These are phyloP conservation scores for Plutomurus gul DNA, from an alignment of 1,140 invertebrate species.

Conservation along the genomic window DNA sequence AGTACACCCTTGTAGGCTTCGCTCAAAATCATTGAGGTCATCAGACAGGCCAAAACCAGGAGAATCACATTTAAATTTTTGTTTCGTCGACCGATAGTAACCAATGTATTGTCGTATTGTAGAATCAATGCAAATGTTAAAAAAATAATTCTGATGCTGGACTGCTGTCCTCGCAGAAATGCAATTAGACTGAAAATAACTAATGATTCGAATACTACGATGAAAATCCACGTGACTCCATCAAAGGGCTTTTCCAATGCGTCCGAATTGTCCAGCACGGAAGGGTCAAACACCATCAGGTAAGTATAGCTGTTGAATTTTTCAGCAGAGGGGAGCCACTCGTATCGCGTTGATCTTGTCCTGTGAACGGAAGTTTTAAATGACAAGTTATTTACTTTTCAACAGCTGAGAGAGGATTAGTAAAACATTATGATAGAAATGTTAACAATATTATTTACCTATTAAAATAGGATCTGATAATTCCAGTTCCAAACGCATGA, in stretches of 20 bases:
- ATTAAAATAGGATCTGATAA: neutral
- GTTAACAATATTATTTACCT: no score
- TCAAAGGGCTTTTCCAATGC: neutral
- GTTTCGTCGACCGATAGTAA: no score
- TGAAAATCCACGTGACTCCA: neutral
- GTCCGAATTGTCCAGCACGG: neutral
- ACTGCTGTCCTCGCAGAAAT: neutral
- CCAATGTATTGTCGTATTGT: no score
- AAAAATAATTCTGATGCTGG: neutral
- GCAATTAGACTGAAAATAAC: neutral
- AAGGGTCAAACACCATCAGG: neutral
- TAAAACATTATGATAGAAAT: no score
- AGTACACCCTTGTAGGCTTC: neutral
- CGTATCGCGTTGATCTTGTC: neutral
- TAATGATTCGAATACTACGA: neutral
- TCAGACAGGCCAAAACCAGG: no score
- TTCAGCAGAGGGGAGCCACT: neutral
- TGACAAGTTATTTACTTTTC: no score
- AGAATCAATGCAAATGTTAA: no score
- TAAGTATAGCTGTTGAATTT: neutral
- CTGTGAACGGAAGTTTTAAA: neutral
- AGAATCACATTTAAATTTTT: no score
- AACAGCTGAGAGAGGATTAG: no score
- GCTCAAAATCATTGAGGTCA: neutral
- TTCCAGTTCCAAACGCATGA: neutral